Evolutionary conservation across 2,888 invertebrate genomes (phyloP), one percentile per base, ranked within the genome.

Genomic region (Callyntrura sp.): DNA sequence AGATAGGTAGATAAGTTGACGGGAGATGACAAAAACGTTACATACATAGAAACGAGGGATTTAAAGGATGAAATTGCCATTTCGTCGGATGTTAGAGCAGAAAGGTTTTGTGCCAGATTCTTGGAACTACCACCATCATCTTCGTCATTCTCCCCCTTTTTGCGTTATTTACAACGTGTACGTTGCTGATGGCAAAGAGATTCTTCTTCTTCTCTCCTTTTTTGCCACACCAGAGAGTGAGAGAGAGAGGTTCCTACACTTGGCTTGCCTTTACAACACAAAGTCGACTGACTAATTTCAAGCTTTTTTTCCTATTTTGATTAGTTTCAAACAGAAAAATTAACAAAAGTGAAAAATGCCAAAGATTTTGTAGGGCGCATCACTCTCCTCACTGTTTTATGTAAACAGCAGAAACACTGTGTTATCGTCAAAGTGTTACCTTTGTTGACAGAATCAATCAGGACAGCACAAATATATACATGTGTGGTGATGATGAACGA

Each of bases 21-120:
- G 35, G 35, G 35, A 35, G 35, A 35, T 35, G 35, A 6, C 35
- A 35, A 35, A 35, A 35, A 35, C 51, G 9, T 62, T 35, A 35
- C 35, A 35, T 35, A 35, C 35, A 35, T 35, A 35, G 20, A 76
- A 51, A 35, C 20, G 48, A 23, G 70, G n/a, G 57, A 17, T 0
- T 57, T 79, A n/a, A 43, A 79, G 60, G 17, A 73, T 90, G 90
- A 90, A 90, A 90, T 85, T 82, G 51, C 2, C 35, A 90, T 90
- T 90, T 82, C 70, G 35, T 90, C 85, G 90, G 85, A 45, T 82
- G 55, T 85, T 85, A 90, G 48, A 51, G 57, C 85, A 85, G 84
- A 90, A 90, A 85, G 85, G 85, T 85, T 86, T 86, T 90, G 90
- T 90, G 82, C 82, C 70, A 85, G 79, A 68, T 81, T 79, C 62